phyloP scores from a whole-genome alignment of 2,888 invertebrate species.

The Therioaphis trifolii region DNA sequence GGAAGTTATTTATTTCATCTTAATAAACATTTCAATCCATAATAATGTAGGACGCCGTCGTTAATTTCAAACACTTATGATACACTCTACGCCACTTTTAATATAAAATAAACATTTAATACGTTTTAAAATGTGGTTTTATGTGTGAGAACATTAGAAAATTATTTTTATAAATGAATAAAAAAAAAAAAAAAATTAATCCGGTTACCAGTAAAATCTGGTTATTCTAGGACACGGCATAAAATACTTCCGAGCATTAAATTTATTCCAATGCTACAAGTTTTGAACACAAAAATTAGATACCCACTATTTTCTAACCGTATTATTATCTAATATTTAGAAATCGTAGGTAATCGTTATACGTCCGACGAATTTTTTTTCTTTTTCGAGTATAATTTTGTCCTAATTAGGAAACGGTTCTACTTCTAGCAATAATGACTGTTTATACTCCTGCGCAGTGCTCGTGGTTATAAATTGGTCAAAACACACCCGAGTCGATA shows the following conservation, averaged over 20 bases:
- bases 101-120: too few species aligned
- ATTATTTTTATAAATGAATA: background rate
- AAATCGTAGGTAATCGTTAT: background rate
- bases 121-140: background rate
- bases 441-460: too few species aligned
- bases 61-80: background rate
- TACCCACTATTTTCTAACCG: too few species aligned
- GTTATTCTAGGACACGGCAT: background rate
- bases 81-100: too few species aligned
- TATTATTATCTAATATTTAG: background rate
- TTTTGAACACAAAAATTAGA: background rate
- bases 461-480: too few species aligned
- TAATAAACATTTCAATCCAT: too few species aligned
- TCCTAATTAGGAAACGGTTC: too few species aligned
- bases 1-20: too few species aligned
- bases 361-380: too few species aligned
- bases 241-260: background rate
- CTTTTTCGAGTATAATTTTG: too few species aligned
- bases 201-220: conserved; percentile 18
- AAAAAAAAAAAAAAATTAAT: conserved; percentile 21
- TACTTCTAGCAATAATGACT: too few species aligned
- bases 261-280: background rate
- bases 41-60: background rate
- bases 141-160: background rate
- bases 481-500: too few species aligned